A percentile compares a stretch with the other conserved stretches of the same genome.
Evolutionary conservation across 2,797 vertebrate species (phyloP).

Genomic region (Takifugu ocellatus): DNA sequence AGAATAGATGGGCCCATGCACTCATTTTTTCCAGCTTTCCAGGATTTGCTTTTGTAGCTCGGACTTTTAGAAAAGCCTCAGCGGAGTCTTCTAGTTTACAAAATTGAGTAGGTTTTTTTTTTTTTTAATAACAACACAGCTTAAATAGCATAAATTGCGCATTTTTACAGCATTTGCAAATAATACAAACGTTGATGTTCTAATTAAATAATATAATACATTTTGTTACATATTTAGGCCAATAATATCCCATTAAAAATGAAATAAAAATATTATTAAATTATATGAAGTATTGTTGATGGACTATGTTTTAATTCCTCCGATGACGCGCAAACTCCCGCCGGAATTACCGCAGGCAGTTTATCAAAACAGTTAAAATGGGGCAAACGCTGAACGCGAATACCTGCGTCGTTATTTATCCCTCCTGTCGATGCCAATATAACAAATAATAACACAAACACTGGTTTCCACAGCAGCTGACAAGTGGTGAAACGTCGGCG

Average conservation of each 20-base stretch:
- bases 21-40: conserved; percentile 50
- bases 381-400: background rate
- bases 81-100: conserved; percentile 85
- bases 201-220: too few species aligned
- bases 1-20: conserved; percentile 74
- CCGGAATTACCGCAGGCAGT: too few species aligned
- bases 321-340: too few species aligned
- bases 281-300: too few species aligned
- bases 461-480: conserved; percentile 65
- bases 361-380: conserved; percentile 2
- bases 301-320: too few species aligned
- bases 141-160: too few species aligned
- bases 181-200: too few species aligned
- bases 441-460: conserved; percentile 59
- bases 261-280: too few species aligned
- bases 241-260: too few species aligned
- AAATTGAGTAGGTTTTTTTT: conserved; percentile 35
- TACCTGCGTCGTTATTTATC: conserved; percentile 25
- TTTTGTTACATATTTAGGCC: too few species aligned
- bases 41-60: conserved; percentile 80
- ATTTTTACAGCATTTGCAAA: too few species aligned
- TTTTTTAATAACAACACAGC: background rate
- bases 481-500: conserved; percentile 69
- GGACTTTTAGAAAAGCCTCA: conserved; percentile 78
- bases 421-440: conserved; percentile 41